A percentile compares a stretch with the other conserved stretches of the same genome.
Conservation (phyloP, 2,797 vertebrate genomes). For the Eremophila alpestris region DNA sequence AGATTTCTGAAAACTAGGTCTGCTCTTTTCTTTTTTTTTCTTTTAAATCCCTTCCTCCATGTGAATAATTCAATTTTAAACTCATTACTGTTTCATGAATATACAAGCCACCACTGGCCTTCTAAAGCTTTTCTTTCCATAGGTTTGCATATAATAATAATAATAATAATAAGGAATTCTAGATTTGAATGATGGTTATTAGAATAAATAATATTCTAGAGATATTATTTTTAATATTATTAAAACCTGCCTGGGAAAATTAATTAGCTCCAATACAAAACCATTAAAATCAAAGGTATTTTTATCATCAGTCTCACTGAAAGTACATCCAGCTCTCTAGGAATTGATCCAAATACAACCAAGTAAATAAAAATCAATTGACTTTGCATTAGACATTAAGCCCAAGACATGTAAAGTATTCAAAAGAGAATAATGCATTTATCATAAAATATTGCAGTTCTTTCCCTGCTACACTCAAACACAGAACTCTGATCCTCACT, state of each 20-base stretch:
- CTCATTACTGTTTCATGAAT: not conserved
- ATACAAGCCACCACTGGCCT: not conserved
- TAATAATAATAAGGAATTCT: not conserved
- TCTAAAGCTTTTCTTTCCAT: not conserved
- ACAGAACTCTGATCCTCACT: not conserved
- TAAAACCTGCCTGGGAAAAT: not conserved
- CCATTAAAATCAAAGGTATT: slow-evolving; percentile 12
- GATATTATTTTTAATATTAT: not conserved
- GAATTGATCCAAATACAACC: slow-evolving; percentile 5
- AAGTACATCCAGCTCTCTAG: not conserved
- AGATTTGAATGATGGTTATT: not conserved
- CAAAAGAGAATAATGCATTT: slow-evolving; percentile 2
- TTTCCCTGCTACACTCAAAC: not conserved
- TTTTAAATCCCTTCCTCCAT: not conserved
- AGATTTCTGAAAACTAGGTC: not conserved
- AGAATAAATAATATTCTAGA: not conserved
- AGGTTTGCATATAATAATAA: not conserved
- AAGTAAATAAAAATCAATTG: slow-evolving; percentile 37
- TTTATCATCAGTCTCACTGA: not conserved
- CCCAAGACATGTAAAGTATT: not conserved
- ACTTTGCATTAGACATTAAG: slow-evolving; percentile 1
- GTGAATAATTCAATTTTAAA: not conserved
- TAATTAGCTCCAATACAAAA: not conserved
- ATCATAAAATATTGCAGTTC: not conserved
- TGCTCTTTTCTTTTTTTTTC: not conserved